A percentile compares a stretch with the other conserved stretches of the same genome.
These are phyloP conservation scores for Petrolisthes cinctipes DNA, from an alignment of 2,888 invertebrate genomes.

Conservation along the genomic window DNA sequence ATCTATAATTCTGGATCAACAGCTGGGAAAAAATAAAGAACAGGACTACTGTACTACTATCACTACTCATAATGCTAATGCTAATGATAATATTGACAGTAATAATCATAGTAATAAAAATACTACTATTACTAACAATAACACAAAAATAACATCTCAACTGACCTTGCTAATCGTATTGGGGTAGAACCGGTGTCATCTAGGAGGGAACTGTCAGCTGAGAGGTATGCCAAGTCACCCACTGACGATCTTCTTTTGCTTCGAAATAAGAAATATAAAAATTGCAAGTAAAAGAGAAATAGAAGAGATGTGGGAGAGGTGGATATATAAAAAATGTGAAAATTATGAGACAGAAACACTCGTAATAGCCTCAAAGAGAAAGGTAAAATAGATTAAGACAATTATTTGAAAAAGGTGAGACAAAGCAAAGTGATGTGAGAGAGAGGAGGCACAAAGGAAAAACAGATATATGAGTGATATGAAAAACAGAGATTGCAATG, in stretches of 20 bases:
- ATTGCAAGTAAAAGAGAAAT: not conserved
- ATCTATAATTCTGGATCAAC: too few species aligned
- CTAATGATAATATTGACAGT: not conserved
- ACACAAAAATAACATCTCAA: not conserved
- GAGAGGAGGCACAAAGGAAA: too few species aligned
- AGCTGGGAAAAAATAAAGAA: not conserved
- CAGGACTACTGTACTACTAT: not conserved
- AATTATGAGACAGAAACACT: too few species aligned
- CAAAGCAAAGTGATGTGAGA: too few species aligned
- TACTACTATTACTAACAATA: not conserved
- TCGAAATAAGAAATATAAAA: not conserved
- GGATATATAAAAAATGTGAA: too few species aligned
- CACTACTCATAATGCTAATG: not conserved
- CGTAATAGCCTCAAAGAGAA: too few species aligned
- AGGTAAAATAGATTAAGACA: too few species aligned
- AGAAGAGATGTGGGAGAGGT: not conserved
- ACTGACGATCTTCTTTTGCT: slow-evolving; percentile 86
- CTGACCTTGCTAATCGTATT: slow-evolving; percentile 68
- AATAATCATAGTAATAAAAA: not conserved
- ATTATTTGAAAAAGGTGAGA: too few species aligned
- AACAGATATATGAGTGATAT: too few species aligned
- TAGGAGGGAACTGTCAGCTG: slow-evolving; percentile 88
- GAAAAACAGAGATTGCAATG: too few species aligned
- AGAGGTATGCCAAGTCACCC: slow-evolving; percentile 85
- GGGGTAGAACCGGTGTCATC: slow-evolving; percentile 79